Evolutionary conservation across 1,140 invertebrate species (phyloP), one percentile per base, ranked within the genome.

Genomic region (Drosophila ambigua): DNA sequence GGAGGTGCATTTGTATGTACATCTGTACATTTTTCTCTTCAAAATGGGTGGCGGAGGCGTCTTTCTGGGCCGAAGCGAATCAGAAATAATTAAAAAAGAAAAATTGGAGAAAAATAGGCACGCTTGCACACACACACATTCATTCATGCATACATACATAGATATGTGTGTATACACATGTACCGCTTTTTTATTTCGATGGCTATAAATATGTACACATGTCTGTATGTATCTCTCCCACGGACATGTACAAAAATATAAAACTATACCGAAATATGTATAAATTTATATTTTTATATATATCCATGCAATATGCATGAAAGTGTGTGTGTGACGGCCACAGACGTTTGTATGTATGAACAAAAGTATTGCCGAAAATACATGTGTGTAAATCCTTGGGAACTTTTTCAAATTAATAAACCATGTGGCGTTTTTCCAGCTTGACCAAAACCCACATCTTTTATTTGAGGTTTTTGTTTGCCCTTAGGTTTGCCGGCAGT

Each of bases 201-300:
- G 62, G 28, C 58, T 59, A 58, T 59, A 55, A 50, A 63, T 73
- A 73, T 77, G 45, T 55, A 62, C 39, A 49, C 45, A 77, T 57
- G 43, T 72, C 24, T 54, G n/a, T 59, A 65, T 77, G 46, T 61
- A 71, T 62, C 62, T 24, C 66, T 69, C 44, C 31, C 66, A 46
- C 35, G 35, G 52, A 77, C 59, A 61, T 76, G 61, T 68, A 58
- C 62, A 61, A 51, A 71, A 43, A 49, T 71, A 77, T 50, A 69
- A 46, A 54, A 77, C 41, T 45, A 55, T 57, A 46, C 66, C 63
- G 51, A 78, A 78, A 58, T 77, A 77, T 79, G 61, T 78, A 73
- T 78, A 59, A 64, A 62, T 79, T 63, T 59, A 77, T 77, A 76
- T 72, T 54, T 57, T 69, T 77, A 76, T 73, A 51, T 73, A 52